Conservation (phyloP, 2,888 invertebrate species). For the Neocrepidodera transversa region DNA sequence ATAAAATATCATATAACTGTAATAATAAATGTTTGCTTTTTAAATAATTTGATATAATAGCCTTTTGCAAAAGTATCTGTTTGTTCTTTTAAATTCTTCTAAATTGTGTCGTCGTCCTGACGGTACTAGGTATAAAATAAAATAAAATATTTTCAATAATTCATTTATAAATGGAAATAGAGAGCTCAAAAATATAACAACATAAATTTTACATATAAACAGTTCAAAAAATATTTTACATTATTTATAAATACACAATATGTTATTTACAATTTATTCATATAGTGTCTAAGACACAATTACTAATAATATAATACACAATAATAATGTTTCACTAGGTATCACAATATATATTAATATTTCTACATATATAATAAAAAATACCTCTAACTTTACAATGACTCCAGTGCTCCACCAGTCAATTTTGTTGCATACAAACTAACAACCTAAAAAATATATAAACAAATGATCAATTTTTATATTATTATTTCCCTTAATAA, state of each 20-base stretch:
- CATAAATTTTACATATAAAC: conserved; percentile 5
- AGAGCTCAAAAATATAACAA: conserved; percentile 28
- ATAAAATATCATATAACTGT: too few relatives aligned
- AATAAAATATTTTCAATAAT: conserved; percentile 22
- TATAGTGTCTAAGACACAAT: too few relatives aligned
- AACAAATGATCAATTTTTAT: background rate
- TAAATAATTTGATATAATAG: too few relatives aligned
- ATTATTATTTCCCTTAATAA: too few relatives aligned
- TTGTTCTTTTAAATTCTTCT: too few relatives aligned
- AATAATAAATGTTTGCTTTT: too few relatives aligned
- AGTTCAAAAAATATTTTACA: conserved; percentile 16
- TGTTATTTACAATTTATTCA: conserved; percentile 23
- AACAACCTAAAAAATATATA: conserved; percentile 68
- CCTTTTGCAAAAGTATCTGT: too few relatives aligned
- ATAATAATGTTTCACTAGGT: conserved; percentile 29
- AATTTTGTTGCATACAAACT: conserved; percentile 85
- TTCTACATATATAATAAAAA: conserved; percentile 10
- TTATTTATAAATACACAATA: conserved; percentile 2
- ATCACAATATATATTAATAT: conserved; percentile 29
- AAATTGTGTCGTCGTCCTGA: background rate
- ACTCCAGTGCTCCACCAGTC: conserved; percentile 73
- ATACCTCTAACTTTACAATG: conserved; percentile 23
- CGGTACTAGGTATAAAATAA: conserved; percentile 10
- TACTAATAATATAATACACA: conserved; percentile 26
- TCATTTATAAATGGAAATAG: conserved; percentile 25